Percentiles rank a stretch among this genome's conserved stretches.
These are phyloP conservation scores for Arctocebus calabarensis DNA, from an alignment of 2,797 vertebrate genomes.

Conservation along the genomic window DNA sequence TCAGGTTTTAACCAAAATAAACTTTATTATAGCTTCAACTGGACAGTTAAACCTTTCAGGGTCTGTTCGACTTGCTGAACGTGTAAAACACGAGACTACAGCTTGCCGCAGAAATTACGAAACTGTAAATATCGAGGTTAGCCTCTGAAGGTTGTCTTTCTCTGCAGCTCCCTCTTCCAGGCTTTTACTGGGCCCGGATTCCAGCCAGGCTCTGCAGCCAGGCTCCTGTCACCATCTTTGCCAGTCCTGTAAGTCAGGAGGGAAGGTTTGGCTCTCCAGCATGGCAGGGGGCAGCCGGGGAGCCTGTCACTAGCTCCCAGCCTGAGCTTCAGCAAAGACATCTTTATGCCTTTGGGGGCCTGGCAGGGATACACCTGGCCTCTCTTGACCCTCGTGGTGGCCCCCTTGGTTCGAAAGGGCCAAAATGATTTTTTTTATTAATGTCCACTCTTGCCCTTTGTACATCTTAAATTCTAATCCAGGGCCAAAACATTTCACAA, in stretches of 20 bases:
- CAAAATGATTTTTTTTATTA: slow-evolving; percentile 68
- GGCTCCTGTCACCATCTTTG: slow-evolving; percentile 62
- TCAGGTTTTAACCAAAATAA: slow-evolving; percentile 92
- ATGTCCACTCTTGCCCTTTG: slow-evolving; percentile 65
- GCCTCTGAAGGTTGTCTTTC: slow-evolving; percentile 58
- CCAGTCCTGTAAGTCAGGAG: slow-evolving; percentile 69
- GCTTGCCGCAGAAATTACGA: slow-evolving; percentile 44
- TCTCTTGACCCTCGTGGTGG: not conserved
- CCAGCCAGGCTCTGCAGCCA: slow-evolving; percentile 64
- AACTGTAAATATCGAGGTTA: slow-evolving; percentile 70
- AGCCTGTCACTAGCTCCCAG: slow-evolving; percentile 22
- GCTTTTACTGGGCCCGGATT: slow-evolving; percentile 36
- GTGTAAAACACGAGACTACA: slow-evolving; percentile 85
- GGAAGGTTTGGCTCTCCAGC: slow-evolving; percentile 29
- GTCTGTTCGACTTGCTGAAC: slow-evolving; percentile 88
- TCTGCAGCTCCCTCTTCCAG: not conserved
- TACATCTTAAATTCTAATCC: slow-evolving; percentile 75
- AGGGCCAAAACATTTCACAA: slow-evolving; percentile 78
- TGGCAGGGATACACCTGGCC: slow-evolving; percentile 48
- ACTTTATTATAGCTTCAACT: slow-evolving; percentile 89
- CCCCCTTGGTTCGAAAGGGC: slow-evolving; percentile 1
- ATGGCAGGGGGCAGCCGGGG: not conserved
- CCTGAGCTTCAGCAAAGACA: not conserved
- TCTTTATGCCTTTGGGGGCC: slow-evolving; percentile 53
- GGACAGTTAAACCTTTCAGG: slow-evolving; percentile 86